These are phyloP conservation scores for Petrolisthes manimaculis DNA, from an alignment of 2,888 invertebrate genomes.

Conservation along the genomic window DNA sequence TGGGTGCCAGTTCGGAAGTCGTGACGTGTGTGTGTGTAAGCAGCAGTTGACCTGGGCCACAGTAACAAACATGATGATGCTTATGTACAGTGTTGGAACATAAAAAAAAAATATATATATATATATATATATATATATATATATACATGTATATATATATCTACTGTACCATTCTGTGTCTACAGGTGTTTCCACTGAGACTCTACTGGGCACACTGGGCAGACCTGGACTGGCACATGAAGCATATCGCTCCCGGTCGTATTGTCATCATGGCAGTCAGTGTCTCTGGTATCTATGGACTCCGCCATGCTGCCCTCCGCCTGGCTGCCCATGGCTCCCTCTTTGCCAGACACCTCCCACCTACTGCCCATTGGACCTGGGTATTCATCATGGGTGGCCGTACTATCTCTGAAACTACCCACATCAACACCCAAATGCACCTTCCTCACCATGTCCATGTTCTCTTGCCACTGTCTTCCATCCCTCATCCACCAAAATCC, in stretches of 20 bases:
- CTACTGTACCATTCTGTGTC: neutral
- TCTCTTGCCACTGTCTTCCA: constrained; percentile 31
- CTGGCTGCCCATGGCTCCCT: constrained; percentile 47
- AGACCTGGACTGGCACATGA: constrained; percentile 61
- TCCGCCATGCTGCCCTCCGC: constrained; percentile 36
- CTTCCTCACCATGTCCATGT: constrained; percentile 36
- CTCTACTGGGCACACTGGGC: constrained; percentile 55
- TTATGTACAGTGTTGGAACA: no score
- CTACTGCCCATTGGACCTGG: constrained; percentile 61
- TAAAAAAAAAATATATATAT: neutral
- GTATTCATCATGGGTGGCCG: constrained; percentile 62
- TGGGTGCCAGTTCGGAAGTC: no score
- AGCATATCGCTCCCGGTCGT: constrained; percentile 47
- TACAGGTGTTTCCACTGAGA: constrained; percentile 59
- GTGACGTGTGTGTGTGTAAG: no score
- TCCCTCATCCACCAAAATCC: constrained; percentile 17
- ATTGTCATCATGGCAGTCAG: constrained; percentile 47
- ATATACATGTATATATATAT: neutral
- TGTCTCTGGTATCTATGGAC: constrained; percentile 43
- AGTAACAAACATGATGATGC: no score
- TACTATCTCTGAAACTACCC: constrained; percentile 54
- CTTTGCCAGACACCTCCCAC: constrained; percentile 44
- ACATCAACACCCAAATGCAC: constrained; percentile 20
- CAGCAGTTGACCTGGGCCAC: no score
- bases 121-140: neutral